phyloP scores from a whole-genome alignment of 2,113 vertebrate genomes.

The Motacilla tschutschensis region DNA sequence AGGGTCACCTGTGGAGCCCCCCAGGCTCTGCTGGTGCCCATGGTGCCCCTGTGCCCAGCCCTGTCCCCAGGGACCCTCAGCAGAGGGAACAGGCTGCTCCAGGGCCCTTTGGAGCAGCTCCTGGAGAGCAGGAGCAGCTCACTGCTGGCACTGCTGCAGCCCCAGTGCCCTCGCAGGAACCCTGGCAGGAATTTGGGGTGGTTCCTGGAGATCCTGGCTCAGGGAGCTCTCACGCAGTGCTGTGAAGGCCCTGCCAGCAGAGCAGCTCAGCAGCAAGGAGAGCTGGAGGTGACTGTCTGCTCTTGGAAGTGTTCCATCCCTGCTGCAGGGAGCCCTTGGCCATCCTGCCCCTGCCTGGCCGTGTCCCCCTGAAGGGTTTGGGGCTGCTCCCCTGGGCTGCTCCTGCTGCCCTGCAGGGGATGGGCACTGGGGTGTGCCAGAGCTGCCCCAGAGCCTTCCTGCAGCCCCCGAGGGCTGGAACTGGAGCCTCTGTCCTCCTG shows the following conservation, averaged over 20 bases:
- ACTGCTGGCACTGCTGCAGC: fast-evolving
- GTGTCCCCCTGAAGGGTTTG: too few species aligned
- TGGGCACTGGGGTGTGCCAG: too few species aligned
- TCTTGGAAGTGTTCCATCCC: background rate
- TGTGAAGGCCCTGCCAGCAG: background rate
- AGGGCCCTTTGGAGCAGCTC: background rate
- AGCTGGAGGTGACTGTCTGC: background rate
- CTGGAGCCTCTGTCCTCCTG: too few species aligned
- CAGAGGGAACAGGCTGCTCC: fast-evolving
- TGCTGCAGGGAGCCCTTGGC: background rate
- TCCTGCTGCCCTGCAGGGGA: too few species aligned
- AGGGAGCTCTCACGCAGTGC: background rate
- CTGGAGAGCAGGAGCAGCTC: background rate
- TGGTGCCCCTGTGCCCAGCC: background rate
- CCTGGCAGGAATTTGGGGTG: background rate
- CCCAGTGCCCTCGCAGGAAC: fast-evolving
- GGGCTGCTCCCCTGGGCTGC: too few species aligned
- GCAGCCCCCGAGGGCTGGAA: too few species aligned
- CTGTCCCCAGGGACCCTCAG: background rate
- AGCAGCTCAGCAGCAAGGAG: background rate
- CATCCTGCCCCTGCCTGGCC: background rate
- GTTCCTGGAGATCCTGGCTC: background rate
- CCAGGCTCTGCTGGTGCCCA: fast-evolving
- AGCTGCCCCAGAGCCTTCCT: too few species aligned
- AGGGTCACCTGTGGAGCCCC: background rate